Evolutionary conservation across 2,797 vertebrate genomes (phyloP).

Genomic region (Tangara arthus): DNA sequence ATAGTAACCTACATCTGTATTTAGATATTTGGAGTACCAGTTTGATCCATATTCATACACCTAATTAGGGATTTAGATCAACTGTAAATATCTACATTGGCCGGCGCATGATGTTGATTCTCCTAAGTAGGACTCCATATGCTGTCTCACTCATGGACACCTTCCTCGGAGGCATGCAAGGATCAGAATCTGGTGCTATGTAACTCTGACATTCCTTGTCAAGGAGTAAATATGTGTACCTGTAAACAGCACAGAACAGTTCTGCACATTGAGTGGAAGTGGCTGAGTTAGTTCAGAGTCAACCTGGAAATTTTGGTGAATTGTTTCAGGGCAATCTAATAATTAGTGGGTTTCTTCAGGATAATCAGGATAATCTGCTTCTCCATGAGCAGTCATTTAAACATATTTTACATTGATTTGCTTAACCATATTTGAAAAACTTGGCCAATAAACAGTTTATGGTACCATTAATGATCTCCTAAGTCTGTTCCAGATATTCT

Average conservation of each 20-base stretch:
- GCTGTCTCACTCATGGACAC: neutral
- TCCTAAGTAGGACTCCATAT: neutral
- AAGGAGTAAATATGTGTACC: neutral
- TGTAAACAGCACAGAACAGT: neutral
- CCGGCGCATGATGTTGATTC: neutral
- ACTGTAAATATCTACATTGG: neutral
- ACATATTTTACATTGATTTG: neutral
- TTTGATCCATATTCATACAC: neutral
- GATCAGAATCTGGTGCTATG: neutral
- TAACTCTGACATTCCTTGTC: neutral
- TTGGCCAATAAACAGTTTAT: neutral
- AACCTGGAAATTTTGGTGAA: neutral
- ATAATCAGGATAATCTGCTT: neutral
- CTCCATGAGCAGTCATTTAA: neutral
- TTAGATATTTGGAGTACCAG: neutral
- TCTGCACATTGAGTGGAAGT: rapidly evolving
- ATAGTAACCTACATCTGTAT: neutral
- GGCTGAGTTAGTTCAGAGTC: neutral
- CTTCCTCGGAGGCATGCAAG: neutral
- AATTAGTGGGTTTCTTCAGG: neutral
- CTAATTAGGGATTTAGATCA: neutral
- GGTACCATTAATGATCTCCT: neutral
- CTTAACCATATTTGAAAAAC: neutral
- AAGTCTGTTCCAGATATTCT: neutral
- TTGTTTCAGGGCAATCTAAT: neutral